These are phyloP conservation scores for Clanis bilineata DNA, from an alignment of 2,888 invertebrate species.

Conservation along the genomic window DNA sequence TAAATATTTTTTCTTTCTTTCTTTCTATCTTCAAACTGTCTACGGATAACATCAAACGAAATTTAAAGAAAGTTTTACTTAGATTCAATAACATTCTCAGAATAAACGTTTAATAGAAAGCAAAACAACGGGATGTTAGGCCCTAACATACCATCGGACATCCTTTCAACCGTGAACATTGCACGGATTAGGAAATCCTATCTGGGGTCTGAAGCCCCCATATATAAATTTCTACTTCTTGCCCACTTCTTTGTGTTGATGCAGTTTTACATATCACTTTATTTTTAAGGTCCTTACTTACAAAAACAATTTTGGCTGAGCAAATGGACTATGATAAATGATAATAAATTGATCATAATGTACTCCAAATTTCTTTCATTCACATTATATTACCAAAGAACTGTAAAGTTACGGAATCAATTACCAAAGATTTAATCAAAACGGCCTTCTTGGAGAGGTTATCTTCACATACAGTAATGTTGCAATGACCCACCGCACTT, in stretches of 20 bases:
- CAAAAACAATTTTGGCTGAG: too few species aligned
- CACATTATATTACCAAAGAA: too few species aligned
- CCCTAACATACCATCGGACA: constrained; percentile 9
- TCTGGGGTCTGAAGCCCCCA: not conserved
- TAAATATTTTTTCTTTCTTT: too few species aligned
- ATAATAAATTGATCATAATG: too few species aligned
- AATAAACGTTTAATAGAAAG: constrained; percentile 8
- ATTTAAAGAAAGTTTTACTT: not conserved
- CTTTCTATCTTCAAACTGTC: too few species aligned
- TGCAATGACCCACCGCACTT: not conserved
- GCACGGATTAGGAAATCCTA: not conserved
- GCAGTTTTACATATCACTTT: too few species aligned
- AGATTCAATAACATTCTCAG: not conserved
- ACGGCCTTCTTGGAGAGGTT: not conserved
- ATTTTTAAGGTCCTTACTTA: too few species aligned
- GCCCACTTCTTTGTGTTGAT: too few species aligned
- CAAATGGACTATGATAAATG: too few species aligned
- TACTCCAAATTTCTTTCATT: too few species aligned
- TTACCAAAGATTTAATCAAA: not conserved
- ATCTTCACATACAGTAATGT: not conserved
- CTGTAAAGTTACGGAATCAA: not conserved
- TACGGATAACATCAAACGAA: too few species aligned
- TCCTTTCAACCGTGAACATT: not conserved
- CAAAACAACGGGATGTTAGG: constrained; percentile 7
- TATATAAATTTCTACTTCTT: not conserved